Conservation (phyloP, 2,888 invertebrate species). For the Cyrtodaria siliqua region DNA sequence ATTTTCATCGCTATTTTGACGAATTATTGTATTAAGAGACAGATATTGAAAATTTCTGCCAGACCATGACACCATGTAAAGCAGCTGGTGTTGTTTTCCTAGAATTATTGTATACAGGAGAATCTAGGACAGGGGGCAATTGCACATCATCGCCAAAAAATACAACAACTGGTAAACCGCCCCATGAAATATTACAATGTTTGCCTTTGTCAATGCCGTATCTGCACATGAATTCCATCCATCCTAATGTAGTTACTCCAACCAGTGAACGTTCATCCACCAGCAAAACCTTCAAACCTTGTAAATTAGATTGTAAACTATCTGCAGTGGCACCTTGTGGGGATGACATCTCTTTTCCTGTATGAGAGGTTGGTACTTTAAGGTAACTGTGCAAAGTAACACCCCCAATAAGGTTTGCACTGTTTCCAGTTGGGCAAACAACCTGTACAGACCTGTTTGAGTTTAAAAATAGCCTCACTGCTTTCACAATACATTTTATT, state of each 20-base stretch:
- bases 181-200: conserved; percentile 1
- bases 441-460: conserved; percentile 58
- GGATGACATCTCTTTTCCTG: too few species aligned
- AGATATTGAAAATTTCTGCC: conserved; percentile 42
- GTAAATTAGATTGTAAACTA: conserved; percentile 53
- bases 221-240: conserved; percentile 44
- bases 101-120: conserved; percentile 38
- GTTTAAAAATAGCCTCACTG: conserved; percentile 40
- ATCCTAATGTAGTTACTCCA: conserved; percentile 48
- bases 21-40: conserved; percentile 37
- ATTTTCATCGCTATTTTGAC: conserved; percentile 36
- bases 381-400: conserved; percentile 62
- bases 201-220: conserved; percentile 9
- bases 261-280: conserved; percentile 52
- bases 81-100: conserved; percentile 25
- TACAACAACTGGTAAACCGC: conserved; percentile 24
- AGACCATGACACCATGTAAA: conserved; percentile 49
- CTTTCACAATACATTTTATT: conserved; percentile 60
- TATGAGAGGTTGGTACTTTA: conserved; percentile 1
- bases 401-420: conserved; percentile 64
- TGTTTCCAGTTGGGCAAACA: conserved; percentile 65
- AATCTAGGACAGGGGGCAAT: conserved; percentile 63
- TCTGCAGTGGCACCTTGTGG: too few species aligned
- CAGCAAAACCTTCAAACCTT: conserved; percentile 33
- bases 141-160: conserved; percentile 66